These are phyloP conservation scores for Phenacoccus solenopsis DNA, from an alignment of 1,140 invertebrate species.

Conservation along the genomic window DNA sequence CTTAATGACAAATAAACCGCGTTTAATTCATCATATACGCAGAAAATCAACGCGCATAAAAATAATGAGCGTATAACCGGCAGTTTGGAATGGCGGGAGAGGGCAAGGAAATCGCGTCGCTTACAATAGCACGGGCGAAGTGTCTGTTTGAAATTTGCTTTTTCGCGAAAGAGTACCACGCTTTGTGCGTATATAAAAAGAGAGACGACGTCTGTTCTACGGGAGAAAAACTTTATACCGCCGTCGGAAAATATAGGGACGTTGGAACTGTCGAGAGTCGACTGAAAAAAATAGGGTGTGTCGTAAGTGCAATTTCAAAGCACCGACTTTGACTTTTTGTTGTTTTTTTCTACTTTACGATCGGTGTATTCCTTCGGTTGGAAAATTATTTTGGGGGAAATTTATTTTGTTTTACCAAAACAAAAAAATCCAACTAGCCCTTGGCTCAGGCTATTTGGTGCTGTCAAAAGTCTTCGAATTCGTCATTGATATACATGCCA, in stretches of 20 bases:
- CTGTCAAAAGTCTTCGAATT: too few species aligned
- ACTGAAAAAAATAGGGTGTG: not conserved
- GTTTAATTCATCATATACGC: slow-evolving; percentile 2
- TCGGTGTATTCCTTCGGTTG: not conserved
- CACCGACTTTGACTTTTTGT: not conserved
- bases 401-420: not conserved
- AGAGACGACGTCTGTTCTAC: not conserved
- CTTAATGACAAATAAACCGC: not conserved
- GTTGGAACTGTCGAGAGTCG: not conserved
- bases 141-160: not conserved
- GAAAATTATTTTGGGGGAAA: not conserved
- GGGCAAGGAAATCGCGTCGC: not conserved
- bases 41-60: not conserved
- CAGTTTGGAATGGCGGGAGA: not conserved
- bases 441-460: too few species aligned
- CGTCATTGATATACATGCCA: too few species aligned
- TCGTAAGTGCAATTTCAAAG: not conserved
- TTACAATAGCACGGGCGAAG: not conserved
- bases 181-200: not conserved
- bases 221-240: not conserved
- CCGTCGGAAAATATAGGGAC: not conserved
- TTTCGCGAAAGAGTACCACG: not conserved
- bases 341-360: not conserved
- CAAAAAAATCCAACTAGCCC: not conserved
- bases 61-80: not conserved